These are phyloP conservation scores for Mongoloraphidia duomilia DNA, from an alignment of 2,888 invertebrate genomes.

Conservation along the genomic window DNA sequence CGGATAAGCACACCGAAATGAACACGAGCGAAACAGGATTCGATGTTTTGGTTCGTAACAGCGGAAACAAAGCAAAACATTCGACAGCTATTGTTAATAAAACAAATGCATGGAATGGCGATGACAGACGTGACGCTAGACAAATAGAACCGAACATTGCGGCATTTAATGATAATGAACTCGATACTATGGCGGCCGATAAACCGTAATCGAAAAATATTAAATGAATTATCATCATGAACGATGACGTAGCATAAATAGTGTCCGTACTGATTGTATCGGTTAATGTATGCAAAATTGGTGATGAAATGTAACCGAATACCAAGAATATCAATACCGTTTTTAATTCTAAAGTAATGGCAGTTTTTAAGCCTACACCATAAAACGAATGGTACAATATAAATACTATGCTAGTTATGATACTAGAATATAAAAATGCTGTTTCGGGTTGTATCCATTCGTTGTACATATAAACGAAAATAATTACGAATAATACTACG, in stretches of 20 bases:
- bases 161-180: conserved; percentile 83
- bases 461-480: conserved; percentile 60
- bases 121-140: conserved; percentile 77
- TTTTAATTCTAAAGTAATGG: conserved; percentile 47
- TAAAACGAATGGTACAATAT: conserved; percentile 35
- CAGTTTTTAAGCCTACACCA: conserved; percentile 18
- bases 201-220: conserved; percentile 88
- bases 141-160: conserved; percentile 93
- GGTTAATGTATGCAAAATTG: conserved; percentile 84
- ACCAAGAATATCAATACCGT: conserved; percentile 69
- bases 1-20: conserved; percentile 34
- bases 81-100: conserved; percentile 79
- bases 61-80: conserved; percentile 79
- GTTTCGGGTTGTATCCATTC: conserved; percentile 47
- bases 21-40: conserved; percentile 38
- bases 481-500: conserved; percentile 54
- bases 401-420: conserved; percentile 46
- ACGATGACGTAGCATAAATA: conserved; percentile 82
- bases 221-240: conserved; percentile 78
- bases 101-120: conserved; percentile 77
- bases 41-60: conserved; percentile 50
- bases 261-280: conserved; percentile 96
- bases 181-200: conserved; percentile 75
- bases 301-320: conserved; percentile 80
- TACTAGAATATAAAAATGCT: conserved; percentile 42